phyloP scores from a whole-genome alignment of 2,113 vertebrate genomes.

The Vanacampus margaritifer region DNA sequence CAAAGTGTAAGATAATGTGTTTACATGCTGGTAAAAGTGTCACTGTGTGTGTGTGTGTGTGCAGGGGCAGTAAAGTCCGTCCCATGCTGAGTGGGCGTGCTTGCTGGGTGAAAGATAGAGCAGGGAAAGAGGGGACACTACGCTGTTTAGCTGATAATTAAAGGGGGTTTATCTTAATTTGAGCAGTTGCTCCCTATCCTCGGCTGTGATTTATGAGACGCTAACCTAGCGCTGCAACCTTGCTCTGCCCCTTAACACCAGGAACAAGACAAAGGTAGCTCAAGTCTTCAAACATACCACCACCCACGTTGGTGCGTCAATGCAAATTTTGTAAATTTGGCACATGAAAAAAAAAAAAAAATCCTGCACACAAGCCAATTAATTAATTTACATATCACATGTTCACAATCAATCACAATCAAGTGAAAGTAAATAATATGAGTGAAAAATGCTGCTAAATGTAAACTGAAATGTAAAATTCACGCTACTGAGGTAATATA shows the following conservation, averaged over 20 bases:
- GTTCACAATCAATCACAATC: background rate
- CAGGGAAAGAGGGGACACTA: constrained; percentile 65
- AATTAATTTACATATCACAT: constrained; percentile 34
- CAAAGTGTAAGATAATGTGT: constrained; percentile 10
- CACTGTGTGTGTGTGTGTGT: constrained; percentile 46
- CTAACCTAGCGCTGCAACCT: constrained; percentile 49
- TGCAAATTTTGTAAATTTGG: constrained; percentile 1
- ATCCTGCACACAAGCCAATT: constrained; percentile 12
- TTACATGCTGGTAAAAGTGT: constrained; percentile 29
- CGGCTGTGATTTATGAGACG: constrained; percentile 76
- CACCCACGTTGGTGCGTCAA: constrained; percentile 44
- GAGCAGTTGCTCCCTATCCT: constrained; percentile 79
- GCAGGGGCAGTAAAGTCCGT: constrained; percentile 59
- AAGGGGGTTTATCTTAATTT: constrained; percentile 83
- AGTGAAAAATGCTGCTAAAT: no score
- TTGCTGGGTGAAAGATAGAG: constrained; percentile 58
- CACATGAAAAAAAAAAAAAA: background rate
- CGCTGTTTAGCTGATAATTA: constrained; percentile 74
- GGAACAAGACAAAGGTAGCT: constrained; percentile 60
- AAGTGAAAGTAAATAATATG: no score
- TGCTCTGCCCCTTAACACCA: constrained; percentile 60
- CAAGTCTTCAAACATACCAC: constrained; percentile 35
- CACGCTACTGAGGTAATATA: no score
- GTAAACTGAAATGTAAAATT: no score
- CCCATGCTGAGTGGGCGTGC: constrained; percentile 57